Conservation (phyloP, 37 sponge, comb jelly and placozoan genomes). For the Tethya wilhelma region DNA sequence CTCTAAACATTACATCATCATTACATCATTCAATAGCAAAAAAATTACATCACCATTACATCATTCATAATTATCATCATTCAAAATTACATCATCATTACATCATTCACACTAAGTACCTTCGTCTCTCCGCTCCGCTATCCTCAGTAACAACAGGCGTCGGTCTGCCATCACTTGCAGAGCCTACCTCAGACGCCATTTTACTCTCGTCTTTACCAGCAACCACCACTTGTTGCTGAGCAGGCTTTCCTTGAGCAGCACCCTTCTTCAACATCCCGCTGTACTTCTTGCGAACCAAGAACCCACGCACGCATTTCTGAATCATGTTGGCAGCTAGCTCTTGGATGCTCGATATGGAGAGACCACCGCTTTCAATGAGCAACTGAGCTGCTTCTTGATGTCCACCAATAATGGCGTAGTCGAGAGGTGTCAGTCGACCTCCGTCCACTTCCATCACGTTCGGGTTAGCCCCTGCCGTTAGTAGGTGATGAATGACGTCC, state of each 20-base stretch:
- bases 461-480: conserved; percentile 73
- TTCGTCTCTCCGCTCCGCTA: conserved; percentile 6
- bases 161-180: too few relatives aligned
- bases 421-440: conserved; percentile 83
- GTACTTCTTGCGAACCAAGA: conserved; percentile 31
- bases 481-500: conserved; percentile 58
- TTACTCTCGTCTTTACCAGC: too few relatives aligned
- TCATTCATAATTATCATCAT: too few relatives aligned
- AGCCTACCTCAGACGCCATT: too few relatives aligned
- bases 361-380: conserved; percentile 83
- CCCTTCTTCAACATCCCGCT: too few relatives aligned
- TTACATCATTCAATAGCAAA: too few relatives aligned
- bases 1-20: conserved; percentile 24
- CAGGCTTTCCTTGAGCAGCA: too few relatives aligned
- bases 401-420: conserved; percentile 87
- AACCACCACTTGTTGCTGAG: too few relatives aligned
- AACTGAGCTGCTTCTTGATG: conserved; percentile 84
- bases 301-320: conserved; percentile 37
- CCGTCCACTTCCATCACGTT: conserved; percentile 79
- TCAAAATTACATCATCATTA: conserved; percentile 3
- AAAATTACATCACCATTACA: too few relatives aligned
- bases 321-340: conserved; percentile 79
- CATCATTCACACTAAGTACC: too few relatives aligned
- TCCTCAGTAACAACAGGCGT: too few relatives aligned
- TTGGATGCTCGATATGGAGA: conserved; percentile 84